Evolutionary conservation across 2,113 vertebrate species (phyloP).

Genomic region (Ascaphus truei): DNA sequence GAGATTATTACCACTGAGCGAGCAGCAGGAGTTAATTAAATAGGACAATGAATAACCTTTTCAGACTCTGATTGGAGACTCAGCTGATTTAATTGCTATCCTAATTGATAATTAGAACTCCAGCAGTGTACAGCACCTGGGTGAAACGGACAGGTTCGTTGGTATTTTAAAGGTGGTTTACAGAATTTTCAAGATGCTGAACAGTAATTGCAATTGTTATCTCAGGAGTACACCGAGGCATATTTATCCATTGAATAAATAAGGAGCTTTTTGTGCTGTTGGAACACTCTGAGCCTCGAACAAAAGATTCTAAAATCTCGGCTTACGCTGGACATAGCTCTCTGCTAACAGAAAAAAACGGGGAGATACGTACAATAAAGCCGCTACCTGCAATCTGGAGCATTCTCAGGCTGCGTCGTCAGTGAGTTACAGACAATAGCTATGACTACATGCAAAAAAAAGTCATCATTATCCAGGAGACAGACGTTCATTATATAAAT

Average conservation of each 20-base stretch:
- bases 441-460: no score
- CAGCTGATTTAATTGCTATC: constrained; percentile 37
- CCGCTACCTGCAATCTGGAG: no score
- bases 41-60: constrained; percentile 49
- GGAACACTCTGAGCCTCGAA: no score
- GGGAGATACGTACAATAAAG: no score
- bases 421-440: no score
- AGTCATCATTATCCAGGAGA: neutral
- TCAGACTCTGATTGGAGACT: constrained; percentile 10
- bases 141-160: constrained; percentile 23
- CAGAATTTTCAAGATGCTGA: constrained; percentile 21
- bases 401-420: no score
- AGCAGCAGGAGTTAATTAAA: constrained; percentile 39
- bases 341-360: no score
- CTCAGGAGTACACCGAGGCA: neutral
- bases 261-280: constrained; percentile 15
- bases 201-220: constrained; percentile 26
- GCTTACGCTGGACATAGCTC: no score
- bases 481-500: neutral
- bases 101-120: constrained; percentile 37
- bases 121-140: constrained; percentile 11
- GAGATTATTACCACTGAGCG: neutral
- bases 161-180: constrained; percentile 10
- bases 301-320: no score
- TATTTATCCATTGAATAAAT: constrained; percentile 4